Evolutionary conservation across 2,797 vertebrate species (phyloP).

Genomic region (Microctenopoma lineatum): DNA sequence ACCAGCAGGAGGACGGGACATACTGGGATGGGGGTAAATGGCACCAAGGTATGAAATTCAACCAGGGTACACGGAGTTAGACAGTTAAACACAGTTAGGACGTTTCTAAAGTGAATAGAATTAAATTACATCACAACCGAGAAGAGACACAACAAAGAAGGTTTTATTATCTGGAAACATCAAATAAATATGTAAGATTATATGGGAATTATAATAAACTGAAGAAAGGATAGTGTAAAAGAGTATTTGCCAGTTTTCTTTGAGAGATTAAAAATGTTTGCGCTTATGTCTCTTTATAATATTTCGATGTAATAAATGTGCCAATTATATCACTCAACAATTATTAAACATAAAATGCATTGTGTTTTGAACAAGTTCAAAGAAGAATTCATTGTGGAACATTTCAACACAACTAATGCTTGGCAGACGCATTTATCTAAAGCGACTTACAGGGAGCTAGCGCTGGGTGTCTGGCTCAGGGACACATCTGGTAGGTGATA

Average conservation of each 20-base stretch:
- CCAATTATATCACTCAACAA: not conserved
- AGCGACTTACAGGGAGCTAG: too few relatives aligned
- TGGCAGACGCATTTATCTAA: too few relatives aligned
- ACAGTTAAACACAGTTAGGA: slow-evolving; percentile 13
- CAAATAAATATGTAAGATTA: not conserved
- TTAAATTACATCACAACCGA: slow-evolving; percentile 16
- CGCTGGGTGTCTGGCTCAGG: too few relatives aligned
- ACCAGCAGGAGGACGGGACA: slow-evolving; percentile 64
- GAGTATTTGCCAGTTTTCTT: too few relatives aligned
- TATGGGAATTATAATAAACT: not conserved
- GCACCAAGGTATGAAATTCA: slow-evolving; percentile 57
- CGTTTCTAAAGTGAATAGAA: slow-evolving; percentile 1
- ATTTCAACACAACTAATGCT: not conserved
- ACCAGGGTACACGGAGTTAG: slow-evolving; percentile 39
- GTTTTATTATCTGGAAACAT: slow-evolving; percentile 1
- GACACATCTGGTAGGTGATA: too few relatives aligned
- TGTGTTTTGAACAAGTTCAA: not conserved
- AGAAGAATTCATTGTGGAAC: not conserved
- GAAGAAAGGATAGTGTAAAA: not conserved
- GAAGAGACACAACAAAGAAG: not conserved
- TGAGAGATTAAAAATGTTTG: too few relatives aligned
- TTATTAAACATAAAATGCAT: not conserved
- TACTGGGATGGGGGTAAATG: slow-evolving; percentile 68
- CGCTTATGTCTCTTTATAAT: not conserved
- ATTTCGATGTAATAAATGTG: not conserved